Evolutionary conservation across 2,113 vertebrate genomes (phyloP).

Genomic region (Pogona vitticeps): DNA sequence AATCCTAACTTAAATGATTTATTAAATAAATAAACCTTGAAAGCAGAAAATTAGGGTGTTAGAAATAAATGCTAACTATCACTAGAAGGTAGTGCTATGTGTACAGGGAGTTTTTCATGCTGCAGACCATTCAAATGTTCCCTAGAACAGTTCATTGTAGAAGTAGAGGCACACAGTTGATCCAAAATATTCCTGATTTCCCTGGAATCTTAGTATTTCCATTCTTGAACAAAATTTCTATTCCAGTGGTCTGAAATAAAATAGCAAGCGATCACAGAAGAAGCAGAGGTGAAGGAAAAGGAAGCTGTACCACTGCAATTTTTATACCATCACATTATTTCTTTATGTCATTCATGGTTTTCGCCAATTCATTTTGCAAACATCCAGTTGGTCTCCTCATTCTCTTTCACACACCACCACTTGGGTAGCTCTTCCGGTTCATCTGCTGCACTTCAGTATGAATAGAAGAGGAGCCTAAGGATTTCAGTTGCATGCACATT

Average conservation of each 20-base stretch:
- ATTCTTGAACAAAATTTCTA: not conserved
- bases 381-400: not conserved
- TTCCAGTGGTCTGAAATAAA: not conserved
- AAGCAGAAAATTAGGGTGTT: not conserved
- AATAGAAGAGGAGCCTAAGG: not conserved
- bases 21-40: not conserved
- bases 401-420: not conserved
- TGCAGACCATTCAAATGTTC: not conserved
- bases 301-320: not conserved
- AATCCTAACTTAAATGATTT: not conserved
- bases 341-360: not conserved
- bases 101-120: not conserved
- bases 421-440: not conserved
- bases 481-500: no score
- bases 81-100: not conserved
- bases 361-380: not conserved
- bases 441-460: not conserved
- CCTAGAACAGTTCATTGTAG: not conserved
- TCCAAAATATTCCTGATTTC: not conserved
- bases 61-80: not conserved
- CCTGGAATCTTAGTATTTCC: not conserved
- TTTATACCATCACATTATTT: not conserved
- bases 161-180: not conserved
- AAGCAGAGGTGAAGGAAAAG: not conserved
- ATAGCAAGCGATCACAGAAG: not conserved